phyloP scores from a whole-genome alignment of 2,797 vertebrate species.

The Cottoperca gobio region DNA sequence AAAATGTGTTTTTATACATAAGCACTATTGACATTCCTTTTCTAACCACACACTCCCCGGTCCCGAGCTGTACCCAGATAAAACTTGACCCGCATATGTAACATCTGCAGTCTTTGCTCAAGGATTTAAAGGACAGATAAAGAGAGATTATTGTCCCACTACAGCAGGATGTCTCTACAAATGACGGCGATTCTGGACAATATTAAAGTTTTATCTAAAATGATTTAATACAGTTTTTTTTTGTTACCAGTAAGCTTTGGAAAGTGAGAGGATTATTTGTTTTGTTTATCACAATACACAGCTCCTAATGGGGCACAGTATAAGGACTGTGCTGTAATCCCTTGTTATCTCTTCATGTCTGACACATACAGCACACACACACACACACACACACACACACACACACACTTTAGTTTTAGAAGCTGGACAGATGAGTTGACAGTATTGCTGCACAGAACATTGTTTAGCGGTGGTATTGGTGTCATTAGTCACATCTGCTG shows the following conservation, averaged over 20 bases:
- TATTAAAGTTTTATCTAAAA: slow-evolving; percentile 34
- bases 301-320: slow-evolving; percentile 55
- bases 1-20: slow-evolving; percentile 43
- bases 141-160: slow-evolving; percentile 20
- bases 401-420: no score
- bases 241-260: slow-evolving; percentile 37
- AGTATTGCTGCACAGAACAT: slow-evolving; percentile 16
- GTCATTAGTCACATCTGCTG: slow-evolving; percentile 58
- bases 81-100: neutral
- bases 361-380: slow-evolving; percentile 39
- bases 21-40: slow-evolving; percentile 11
- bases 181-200: slow-evolving; percentile 32
- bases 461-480: slow-evolving; percentile 31
- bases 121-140: slow-evolving; percentile 2
- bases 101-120: slow-evolving; percentile 4
- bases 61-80: neutral
- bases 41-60: neutral
- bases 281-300: slow-evolving; percentile 72
- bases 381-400: slow-evolving; percentile 16
- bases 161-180: slow-evolving; percentile 12
- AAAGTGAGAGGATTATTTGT: slow-evolving; percentile 68
- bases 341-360: slow-evolving; percentile 70
- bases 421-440: slow-evolving; percentile 11
- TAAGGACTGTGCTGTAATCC: slow-evolving; percentile 73
- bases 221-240: slow-evolving; percentile 13